Percentiles rank a stretch among this genome's conserved stretches.
These are phyloP conservation scores for Arothron firmamentum DNA, from an alignment of 2,113 vertebrate species.

Conservation along the genomic window DNA sequence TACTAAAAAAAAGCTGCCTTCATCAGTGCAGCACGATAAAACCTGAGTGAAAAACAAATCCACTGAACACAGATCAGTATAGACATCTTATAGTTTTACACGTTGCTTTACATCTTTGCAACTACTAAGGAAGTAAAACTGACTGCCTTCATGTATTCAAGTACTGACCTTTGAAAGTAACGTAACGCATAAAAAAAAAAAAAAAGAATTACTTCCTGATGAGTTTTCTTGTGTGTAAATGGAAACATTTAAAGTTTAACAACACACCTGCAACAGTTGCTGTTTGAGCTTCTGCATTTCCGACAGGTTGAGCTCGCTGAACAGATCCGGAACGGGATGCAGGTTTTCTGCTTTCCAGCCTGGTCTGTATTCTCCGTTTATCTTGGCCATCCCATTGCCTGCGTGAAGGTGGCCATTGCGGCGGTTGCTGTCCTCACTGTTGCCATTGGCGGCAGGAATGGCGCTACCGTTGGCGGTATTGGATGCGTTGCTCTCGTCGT, in stretches of 20 bases:
- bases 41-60: no score
- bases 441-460: slow-evolving; percentile 73
- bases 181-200: neutral
- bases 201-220: neutral
- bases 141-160: neutral
- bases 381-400: slow-evolving; percentile 76
- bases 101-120: neutral
- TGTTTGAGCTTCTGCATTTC: slow-evolving; percentile 99
- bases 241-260: neutral
- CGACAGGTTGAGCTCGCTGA: slow-evolving; percentile 97
- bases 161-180: neutral
- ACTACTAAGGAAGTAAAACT: neutral
- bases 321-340: slow-evolving; percentile 90
- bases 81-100: neutral
- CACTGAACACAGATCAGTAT: no score
- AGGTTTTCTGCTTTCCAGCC: slow-evolving; percentile 84
- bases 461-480: slow-evolving; percentile 71
- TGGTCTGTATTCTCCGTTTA: slow-evolving; percentile 81
- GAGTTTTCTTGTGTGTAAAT: neutral
- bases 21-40: no score
- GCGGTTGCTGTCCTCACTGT: slow-evolving; percentile 75
- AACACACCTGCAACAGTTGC: slow-evolving; percentile 91
- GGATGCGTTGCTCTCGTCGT: slow-evolving; percentile 78
- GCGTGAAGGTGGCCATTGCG: slow-evolving; percentile 82
- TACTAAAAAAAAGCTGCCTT: no score